phyloP scores from a whole-genome alignment of 2,113 vertebrate species.

The Neolamprologus caudopunctatus region DNA sequence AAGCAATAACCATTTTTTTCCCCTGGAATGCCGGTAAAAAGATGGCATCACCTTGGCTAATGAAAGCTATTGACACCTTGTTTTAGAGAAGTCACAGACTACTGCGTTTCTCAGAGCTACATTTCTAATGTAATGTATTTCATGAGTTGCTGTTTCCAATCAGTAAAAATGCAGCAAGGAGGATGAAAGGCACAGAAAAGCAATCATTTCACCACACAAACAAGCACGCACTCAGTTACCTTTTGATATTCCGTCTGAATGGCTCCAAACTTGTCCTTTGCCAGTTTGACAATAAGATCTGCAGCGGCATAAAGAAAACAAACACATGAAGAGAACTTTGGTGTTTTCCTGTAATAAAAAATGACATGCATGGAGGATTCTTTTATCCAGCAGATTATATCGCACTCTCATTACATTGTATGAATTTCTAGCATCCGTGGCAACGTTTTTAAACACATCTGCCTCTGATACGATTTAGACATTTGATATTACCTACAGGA shows the following conservation, averaged over 20 bases:
- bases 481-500: neutral
- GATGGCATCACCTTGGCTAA: neutral
- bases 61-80: constrained; percentile 8
- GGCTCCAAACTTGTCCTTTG: constrained; percentile 78
- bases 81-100: neutral
- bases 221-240: constrained; percentile 70
- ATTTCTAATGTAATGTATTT: neutral
- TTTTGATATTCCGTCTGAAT: constrained; percentile 79
- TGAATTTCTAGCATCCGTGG: neutral
- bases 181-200: neutral
- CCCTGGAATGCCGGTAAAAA: neutral
- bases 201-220: neutral
- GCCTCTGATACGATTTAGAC: neutral
- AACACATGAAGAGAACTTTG: neutral
- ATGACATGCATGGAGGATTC: neutral
- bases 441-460: neutral
- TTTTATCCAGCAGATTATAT: neutral
- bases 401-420: neutral
- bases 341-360: neutral
- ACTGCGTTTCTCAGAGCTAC: neutral
- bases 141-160: neutral
- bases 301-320: constrained; percentile 56
- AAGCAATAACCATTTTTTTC: constrained; percentile 6
- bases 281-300: constrained; percentile 82
- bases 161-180: neutral